phyloP scores from a whole-genome alignment of 2,113 vertebrate genomes.

The Oreotrochilus melanogaster region DNA sequence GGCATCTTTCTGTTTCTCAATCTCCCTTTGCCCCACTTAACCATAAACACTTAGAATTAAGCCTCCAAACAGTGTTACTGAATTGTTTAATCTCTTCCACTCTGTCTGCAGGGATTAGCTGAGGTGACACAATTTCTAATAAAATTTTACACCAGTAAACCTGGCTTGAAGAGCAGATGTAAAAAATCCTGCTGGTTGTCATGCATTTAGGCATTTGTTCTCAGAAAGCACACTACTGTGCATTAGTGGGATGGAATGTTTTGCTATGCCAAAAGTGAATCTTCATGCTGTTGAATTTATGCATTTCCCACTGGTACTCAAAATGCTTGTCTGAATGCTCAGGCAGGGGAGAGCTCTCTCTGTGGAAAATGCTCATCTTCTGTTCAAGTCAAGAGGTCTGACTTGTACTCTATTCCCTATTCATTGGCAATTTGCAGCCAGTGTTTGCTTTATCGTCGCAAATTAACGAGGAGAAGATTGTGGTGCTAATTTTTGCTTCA shows the following conservation, averaged over 20 bases:
- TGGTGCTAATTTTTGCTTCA: conserved; percentile 64
- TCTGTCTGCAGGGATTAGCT: conserved; percentile 9
- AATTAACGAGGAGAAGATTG: conserved; percentile 47
- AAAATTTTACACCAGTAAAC: conserved; percentile 51
- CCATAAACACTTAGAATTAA: not conserved
- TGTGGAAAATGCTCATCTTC: conserved; percentile 46
- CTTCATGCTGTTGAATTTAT: conserved; percentile 71
- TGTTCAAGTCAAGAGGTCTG: conserved; percentile 68
- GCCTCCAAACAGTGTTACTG: not conserved
- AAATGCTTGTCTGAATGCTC: conserved; percentile 66
- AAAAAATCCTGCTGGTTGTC: conserved; percentile 38
- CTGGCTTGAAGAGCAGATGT: conserved; percentile 32
- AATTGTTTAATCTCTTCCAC: conserved; percentile 26
- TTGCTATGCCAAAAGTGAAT: conserved; percentile 46
- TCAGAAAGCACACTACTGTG: conserved; percentile 50
- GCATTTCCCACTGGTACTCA: conserved; percentile 73
- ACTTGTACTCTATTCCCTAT: conserved; percentile 15
- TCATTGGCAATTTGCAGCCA: conserved; percentile 70
- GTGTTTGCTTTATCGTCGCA: conserved; percentile 47
- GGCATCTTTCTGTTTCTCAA: not conserved
- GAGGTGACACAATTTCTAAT: conserved; percentile 52
- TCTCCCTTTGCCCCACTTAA: not conserved
- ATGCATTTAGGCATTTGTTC: conserved; percentile 60
- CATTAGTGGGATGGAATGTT: conserved; percentile 16
- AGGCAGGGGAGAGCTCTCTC: conserved; percentile 30